phyloP scores from a whole-genome alignment of 2,797 vertebrate species.

The Periparus ater region DNA sequence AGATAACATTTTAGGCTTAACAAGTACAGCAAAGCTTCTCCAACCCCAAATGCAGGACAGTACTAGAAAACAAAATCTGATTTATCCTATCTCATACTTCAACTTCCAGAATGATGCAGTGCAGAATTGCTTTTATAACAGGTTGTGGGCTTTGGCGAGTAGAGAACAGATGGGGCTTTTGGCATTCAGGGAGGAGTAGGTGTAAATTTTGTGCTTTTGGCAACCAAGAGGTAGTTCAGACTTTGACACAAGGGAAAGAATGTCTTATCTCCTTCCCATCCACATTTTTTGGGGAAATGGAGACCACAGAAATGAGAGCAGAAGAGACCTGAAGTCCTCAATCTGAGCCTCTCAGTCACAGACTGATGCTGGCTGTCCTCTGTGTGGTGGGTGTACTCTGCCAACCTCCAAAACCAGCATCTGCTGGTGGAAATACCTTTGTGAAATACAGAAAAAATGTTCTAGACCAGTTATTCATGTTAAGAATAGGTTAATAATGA shows the following conservation, averaged over 20 bases:
- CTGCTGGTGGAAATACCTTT: neutral
- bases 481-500: neutral
- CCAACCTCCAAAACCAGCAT: neutral
- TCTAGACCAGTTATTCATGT: neutral
- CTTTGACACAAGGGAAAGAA: constrained; percentile 53
- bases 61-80: neutral
- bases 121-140: constrained; percentile 52
- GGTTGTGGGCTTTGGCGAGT: constrained; percentile 52
- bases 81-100: constrained; percentile 10
- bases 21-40: neutral
- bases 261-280: constrained; percentile 16
- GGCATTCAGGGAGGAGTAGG: constrained; percentile 58
- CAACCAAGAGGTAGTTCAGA: constrained; percentile 53
- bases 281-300: constrained; percentile 7
- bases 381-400: neutral
- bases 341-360: neutral
- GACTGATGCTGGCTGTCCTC: neutral
- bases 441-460: neutral
- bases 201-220: constrained; percentile 64
- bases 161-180: constrained; percentile 63
- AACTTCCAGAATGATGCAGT: constrained; percentile 25
- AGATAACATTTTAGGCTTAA: neutral
- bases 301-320: neutral
- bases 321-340: neutral
- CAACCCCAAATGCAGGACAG: constrained; percentile 3